Base-by-base conservation (phyloP, 2,113 vertebrate species). In the Psilopsiagon aymara region DNA sequence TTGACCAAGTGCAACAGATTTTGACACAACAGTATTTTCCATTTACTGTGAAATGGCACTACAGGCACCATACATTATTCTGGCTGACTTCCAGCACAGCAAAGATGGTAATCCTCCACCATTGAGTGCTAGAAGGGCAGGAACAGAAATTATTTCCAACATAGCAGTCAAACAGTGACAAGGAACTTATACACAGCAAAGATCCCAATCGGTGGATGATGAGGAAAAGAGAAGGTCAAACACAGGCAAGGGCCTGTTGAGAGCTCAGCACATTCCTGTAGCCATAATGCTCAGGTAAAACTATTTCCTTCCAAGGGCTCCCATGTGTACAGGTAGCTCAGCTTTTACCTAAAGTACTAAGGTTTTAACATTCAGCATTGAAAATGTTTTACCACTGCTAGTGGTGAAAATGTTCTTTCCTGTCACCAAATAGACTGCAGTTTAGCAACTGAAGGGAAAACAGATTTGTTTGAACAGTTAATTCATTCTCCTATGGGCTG, bases 361-460 rank as follows among this genome's bases (percentile, higher is more conserved):
- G 68, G 75, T 57, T 60, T 86, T 81, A 85, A 93, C 76, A 63
- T 44, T 44, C 51, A 29, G 60, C 28, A 10, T 52, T 91, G 82
- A 68, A 91, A 89, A 84, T 81, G 47, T 63, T 82, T 80, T 74
- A 63, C 25, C 14, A 20, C 46, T 52, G 46, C 41, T 51, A 63
- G 39, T 1, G 0, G 20, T 49, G 11, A 52, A 83, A 87, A 88
- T 47, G 51, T 55, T 39, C 55, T 78, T 90, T 33, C 49, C 46
- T 49, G 41, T 25, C 47, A 85, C 33, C 60, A 75, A 23, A 28
- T 3, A 78, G 55, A 49, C 64, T 82, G 41, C 59, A 83, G 33
- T 83, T 83, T 60, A 67, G 60, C 64, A 86, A 21, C 68, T 46
- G 68, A 92, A 81, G 79, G 43, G 76, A 83, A 93, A 71, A 71